Conservation (phyloP, 2,113 vertebrate species). For the Caracal caracal region DNA sequence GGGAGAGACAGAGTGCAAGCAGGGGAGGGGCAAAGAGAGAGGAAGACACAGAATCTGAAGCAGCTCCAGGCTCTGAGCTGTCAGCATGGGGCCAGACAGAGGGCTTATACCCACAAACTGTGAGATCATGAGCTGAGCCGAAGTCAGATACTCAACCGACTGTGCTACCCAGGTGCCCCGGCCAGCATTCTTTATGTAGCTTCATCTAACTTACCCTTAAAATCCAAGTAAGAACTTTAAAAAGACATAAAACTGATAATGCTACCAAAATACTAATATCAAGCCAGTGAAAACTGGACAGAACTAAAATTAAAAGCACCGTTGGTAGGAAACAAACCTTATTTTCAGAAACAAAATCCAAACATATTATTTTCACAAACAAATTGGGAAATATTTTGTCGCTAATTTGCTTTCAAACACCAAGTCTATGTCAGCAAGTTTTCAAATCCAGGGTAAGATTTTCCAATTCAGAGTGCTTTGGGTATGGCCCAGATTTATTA, state of each 20-base stretch:
- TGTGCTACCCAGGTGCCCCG: too few relatives aligned
- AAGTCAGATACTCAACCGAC: too few relatives aligned
- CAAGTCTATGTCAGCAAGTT: neutral
- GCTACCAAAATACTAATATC: neutral
- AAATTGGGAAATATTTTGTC: neutral
- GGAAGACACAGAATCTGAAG: too few relatives aligned
- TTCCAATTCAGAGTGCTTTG: neutral
- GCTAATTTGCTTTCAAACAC: neutral
- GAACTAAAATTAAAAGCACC: slow-evolving; percentile 31
- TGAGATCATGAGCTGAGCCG: too few relatives aligned
- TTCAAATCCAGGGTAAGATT: slow-evolving; percentile 31
- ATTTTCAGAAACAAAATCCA: neutral
- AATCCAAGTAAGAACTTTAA: neutral
- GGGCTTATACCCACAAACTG: too few relatives aligned
- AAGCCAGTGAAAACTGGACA: slow-evolving; percentile 11
- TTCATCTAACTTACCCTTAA: neutral
- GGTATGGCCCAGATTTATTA: slow-evolving; percentile 37
- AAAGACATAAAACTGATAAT: slow-evolving; percentile 15
- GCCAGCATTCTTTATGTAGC: neutral
- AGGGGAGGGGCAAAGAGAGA: too few relatives aligned
- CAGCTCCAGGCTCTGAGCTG: too few relatives aligned
- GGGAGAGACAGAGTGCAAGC: too few relatives aligned
- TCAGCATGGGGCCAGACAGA: too few relatives aligned
- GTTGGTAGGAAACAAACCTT: neutral
- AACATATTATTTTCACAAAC: neutral